These are phyloP conservation scores for Drosophila melanica DNA, from an alignment of 1,140 invertebrate species.

Conservation along the genomic window DNA sequence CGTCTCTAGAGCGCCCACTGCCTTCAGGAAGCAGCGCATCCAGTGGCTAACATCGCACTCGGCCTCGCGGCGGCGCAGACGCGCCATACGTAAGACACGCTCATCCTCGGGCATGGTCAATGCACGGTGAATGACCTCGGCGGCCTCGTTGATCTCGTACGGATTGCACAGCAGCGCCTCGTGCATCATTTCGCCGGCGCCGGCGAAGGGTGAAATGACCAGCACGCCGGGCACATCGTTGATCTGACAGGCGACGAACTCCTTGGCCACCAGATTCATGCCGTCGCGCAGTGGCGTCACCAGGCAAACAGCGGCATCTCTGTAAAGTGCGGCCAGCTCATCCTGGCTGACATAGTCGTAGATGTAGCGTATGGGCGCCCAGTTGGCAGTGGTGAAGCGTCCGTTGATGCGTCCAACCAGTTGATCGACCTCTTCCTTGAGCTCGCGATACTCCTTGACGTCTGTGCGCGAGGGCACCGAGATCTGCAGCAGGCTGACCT, in stretches of 20 bases:
- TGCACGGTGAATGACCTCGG: conserved; percentile 93
- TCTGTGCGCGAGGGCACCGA: conserved; percentile 95
- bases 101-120: conserved; percentile 96
- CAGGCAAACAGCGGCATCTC: conserved; percentile 92
- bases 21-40: conserved; percentile 94
- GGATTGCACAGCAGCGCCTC: conserved; percentile 95
- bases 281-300: conserved; percentile 95
- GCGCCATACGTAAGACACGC: conserved; percentile 93
- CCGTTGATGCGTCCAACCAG: conserved; percentile 94
- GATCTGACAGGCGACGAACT: conserved; percentile 96
- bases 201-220: conserved; percentile 95
- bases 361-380: conserved; percentile 96
- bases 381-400: conserved; percentile 93
- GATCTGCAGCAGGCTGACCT: conserved; percentile 93
- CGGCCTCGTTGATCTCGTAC: conserved; percentile 94
- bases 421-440: conserved; percentile 96
- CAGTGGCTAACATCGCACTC: conserved; percentile 94
- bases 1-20: conserved; percentile 92
- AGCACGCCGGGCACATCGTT: conserved; percentile 93
- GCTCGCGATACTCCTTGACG: conserved; percentile 94
- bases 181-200: conserved; percentile 96
- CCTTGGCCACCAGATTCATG: conserved; percentile 97
- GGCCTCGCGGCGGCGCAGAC: conserved; percentile 91
- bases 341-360: conserved; percentile 94
- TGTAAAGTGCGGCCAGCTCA: conserved; percentile 92